Conservation (phyloP, 2,797 vertebrate species). For the Anisognathus igniventris region DNA sequence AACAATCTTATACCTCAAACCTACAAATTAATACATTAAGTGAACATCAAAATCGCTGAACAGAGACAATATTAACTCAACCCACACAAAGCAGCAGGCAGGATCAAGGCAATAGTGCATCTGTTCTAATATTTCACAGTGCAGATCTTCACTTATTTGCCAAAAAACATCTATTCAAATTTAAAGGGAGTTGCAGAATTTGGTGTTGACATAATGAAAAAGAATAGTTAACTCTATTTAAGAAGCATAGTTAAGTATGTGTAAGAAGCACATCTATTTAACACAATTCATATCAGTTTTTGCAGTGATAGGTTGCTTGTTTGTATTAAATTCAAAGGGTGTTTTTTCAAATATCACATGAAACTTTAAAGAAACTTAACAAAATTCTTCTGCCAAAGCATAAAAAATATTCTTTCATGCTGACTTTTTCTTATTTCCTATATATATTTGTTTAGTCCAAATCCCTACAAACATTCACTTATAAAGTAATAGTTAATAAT, state of each 20-base stretch:
- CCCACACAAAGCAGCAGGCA: conserved; percentile 7
- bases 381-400: neutral
- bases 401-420: neutral
- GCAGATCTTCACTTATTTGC: neutral
- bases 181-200: neutral
- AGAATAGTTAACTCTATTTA: neutral
- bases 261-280: neutral
- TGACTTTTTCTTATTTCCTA: neutral
- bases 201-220: neutral
- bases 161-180: neutral
- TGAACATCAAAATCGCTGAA: neutral
- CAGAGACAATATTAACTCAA: neutral
- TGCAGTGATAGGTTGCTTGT: neutral
- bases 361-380: neutral
- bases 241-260: neutral
- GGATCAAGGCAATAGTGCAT: neutral
- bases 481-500: neutral
- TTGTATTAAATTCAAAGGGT: neutral
- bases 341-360: neutral
- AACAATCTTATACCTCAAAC: conserved; percentile 2
- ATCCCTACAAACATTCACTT: neutral
- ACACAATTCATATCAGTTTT: neutral
- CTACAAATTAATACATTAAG: conserved; percentile 25
- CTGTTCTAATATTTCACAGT: neutral
- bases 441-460: neutral